Evolutionary conservation across 2,797 vertebrate species (phyloP), one percentile per base, ranked within the genome.

Genomic region (Bovichtus variegatus): DNA sequence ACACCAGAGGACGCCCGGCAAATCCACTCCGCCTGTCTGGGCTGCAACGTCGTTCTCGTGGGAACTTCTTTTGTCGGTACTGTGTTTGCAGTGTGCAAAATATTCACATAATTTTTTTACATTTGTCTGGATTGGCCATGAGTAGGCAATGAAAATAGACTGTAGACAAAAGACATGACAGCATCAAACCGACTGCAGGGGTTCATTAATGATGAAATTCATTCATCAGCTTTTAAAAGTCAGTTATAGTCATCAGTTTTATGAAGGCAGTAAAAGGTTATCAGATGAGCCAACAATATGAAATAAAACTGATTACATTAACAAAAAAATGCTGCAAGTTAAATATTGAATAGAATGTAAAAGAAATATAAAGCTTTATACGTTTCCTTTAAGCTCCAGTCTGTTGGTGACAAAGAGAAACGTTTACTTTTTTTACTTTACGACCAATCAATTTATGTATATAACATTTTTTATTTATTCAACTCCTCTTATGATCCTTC

Each of bases 61-160:
- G 97, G 97, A 87, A 95, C 95, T 13, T 95, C 94, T 41, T 95
- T 95, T 73, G 87, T 94, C 63, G 94, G 93, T 95, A 93, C 23
- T 44, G 77, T 77, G 36, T 43, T 59, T 23, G 23, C 1, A 49
- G 8, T 31, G 31, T 34, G 29, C 10, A 50, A 13, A 31, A 44
- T 43, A 27, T 47, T 0, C 5, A 41, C 6, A 5, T 23, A 3
- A 54, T 51, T 70, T n/a, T n/a, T n/a, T 40, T 10, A 47, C 1
- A 54, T 63, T 65, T 44, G 8, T 62, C 7, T 66, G 19, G 7
- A 50, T 10, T 67, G 41, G 8, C 0, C n/a, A 18, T 47, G 19
- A 65, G 34, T 11, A 16, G 34, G 54, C n/a, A 41, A 36, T n/a
- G 4, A 31, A 34, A 62, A 25, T 5, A 44, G 16, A 67, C 16